Evolutionary conservation across 2,888 invertebrate genomes (phyloP), one percentile per base, ranked within the genome.

Genomic region (Plagodis dolabraria): DNA sequence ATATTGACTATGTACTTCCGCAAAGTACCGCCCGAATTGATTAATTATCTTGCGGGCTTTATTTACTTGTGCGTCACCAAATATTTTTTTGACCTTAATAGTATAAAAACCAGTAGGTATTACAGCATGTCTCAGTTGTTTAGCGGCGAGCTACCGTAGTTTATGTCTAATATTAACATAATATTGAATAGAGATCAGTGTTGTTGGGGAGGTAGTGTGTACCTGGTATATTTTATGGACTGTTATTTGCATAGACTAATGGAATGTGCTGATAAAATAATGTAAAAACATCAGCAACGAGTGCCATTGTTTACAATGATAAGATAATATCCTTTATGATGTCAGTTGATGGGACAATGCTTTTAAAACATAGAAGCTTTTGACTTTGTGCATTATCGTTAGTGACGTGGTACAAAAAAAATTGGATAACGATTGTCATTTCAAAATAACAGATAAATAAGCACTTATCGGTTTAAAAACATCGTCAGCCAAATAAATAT

Each of bases 191-290:
- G 4, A 22, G 22, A 2, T 22, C 22, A 22, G 22, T 22, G 22
- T 22, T 22, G 22, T 22, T n/a, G n/a, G n/a, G 22, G 1, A 22
- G 22, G 22, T 22, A 2, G 22, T 22, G 22, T 22, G 1, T 22
- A 22, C 22, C 22, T 22, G 22, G 4, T 22, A 22, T 22, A 22
- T 22, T 22, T 22, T 22, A 22, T 22, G 22, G 22, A 22, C 42
- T 9, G 12, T 12, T 43, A 4, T 43, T 40, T 45, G 38, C 45
- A 36, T 9, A 55, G n/a, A 49, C 33, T 2, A 22, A 46, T 46
- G 22, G 43, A 42, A 53, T 53, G 11, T 42, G 8, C 40, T 47
- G 47, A 42, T 47, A 53, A 53, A 47, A 53, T 47, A 53, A 47
- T 33, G 11, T 8, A 47, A 7, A 38, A 33, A 46, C 38, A 36